Base-by-base conservation (phyloP, 1,140 invertebrate genomes). In the Drosophila ananassae region DNA sequence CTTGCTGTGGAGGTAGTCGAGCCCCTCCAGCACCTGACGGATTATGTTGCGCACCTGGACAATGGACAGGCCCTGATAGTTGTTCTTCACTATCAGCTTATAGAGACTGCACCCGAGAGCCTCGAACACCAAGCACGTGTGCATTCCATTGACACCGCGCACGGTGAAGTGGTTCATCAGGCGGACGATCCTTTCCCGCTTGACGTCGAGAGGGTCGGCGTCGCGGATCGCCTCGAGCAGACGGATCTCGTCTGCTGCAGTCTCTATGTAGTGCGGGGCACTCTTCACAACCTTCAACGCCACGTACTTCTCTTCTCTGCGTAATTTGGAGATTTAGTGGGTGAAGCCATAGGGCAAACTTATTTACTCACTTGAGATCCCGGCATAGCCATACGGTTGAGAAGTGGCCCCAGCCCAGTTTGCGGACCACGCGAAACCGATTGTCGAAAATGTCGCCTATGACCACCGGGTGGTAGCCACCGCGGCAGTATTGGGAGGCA, bases 271-370 rank as follows among this genome's bases (percentile, higher is more conserved):
- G 93, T 99, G 98, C 58, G 96, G 95, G 21, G 98, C 98, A 84
- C 98, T 99, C 93, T 99, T 99, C n/a, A 99, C 98, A 72, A 99
- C 98, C 94, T 99, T 99, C 56, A 99, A 93, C 24, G 98, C 98
- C 55, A 99, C 98, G 94, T 99, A 99, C 87, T 97, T 94, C 91
- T 98, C 98, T 67, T 96, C 96, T 85, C 95, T 92, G 53, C 7
- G 3, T 9, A 17, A 24, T 37, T 9, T 28, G 8, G 3, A 13
- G 1, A 9, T 6, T 0, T 8, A 32, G 8, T 0, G 4, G 34
- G 17, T 10, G 53, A 7, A 32, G 51, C 0, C 3, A 13, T n/a
- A 37, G 17, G 4, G 0, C 0, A 21, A 22, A 47, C 22, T 2
- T 10, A 24, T 47, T 4, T 22, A 72, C 84, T 84, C 55, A 92